phyloP scores from a whole-genome alignment of 1,140 invertebrate genomes.

The Drosophila athabasca region DNA sequence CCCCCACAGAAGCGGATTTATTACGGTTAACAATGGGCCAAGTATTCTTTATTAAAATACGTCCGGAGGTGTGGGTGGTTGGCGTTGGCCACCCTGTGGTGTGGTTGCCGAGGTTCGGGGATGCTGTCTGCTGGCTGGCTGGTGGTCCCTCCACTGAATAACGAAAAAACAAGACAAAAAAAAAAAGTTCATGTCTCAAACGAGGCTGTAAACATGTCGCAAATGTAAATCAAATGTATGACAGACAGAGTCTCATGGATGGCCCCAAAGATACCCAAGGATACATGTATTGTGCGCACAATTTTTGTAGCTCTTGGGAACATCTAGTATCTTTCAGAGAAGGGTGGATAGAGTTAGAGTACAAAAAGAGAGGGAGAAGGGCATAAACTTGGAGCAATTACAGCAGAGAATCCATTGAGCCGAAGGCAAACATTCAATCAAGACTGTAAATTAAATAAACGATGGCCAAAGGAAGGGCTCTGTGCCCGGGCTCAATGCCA shows the following conservation, averaged over 20 bases:
- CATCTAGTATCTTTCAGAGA: too few species aligned
- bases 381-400: slow-evolving; percentile 65
- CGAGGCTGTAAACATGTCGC: slow-evolving; percentile 58
- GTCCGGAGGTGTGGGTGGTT: neutral
- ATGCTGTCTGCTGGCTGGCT: too few species aligned
- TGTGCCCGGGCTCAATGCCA: neutral
- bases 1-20: slow-evolving; percentile 27
- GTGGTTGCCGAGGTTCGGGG: neutral
- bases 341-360: slow-evolving; percentile 15
- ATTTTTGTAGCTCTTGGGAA: slow-evolving; percentile 10
- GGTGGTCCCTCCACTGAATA: neutral
- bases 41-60: slow-evolving; percentile 34
- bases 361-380: slow-evolving; percentile 27
- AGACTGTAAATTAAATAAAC: slow-evolving; percentile 64
- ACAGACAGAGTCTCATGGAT: neutral
- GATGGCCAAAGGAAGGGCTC: neutral
- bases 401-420: slow-evolving; percentile 55
- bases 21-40: slow-evolving; percentile 3
- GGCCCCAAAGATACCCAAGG: neutral
- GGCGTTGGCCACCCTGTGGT: slow-evolving; percentile 1
- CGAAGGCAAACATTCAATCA: slow-evolving; percentile 69
- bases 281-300: slow-evolving; percentile 6
- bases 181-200: slow-evolving; percentile 28
- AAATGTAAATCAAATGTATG: slow-evolving; percentile 42
- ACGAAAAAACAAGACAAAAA: slow-evolving; percentile 15